Evolutionary conservation across 23 tunicate species (phyloP).

Genomic region (Styela plicata): DNA sequence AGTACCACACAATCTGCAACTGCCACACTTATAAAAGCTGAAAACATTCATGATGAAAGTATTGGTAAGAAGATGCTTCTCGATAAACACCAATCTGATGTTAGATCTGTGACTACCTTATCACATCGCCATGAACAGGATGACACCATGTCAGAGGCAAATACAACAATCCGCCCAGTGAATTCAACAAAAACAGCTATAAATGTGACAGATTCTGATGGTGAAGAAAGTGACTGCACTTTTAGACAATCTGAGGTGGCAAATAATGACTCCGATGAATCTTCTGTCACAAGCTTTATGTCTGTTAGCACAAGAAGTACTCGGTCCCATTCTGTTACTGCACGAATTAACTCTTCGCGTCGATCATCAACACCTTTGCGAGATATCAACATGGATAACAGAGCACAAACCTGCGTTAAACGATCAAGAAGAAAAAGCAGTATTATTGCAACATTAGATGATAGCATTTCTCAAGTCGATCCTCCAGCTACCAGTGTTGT

Average conservation of each 20-base stretch:
- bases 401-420: not conserved
- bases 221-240: not conserved
- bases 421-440: slow-evolving; percentile 2
- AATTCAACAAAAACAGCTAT: not conserved
- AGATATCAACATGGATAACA: not conserved
- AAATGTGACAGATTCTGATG: not conserved
- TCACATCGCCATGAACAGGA: slow-evolving; percentile 1
- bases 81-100: slow-evolving; percentile 14
- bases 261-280: not conserved
- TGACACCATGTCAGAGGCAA: not conserved
- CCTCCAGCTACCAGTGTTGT: slow-evolving; percentile 41
- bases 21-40: not conserved
- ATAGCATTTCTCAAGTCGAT: not conserved
- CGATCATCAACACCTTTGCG: slow-evolving; percentile 74
- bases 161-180: not conserved
- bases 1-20: not conserved
- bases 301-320: slow-evolving; percentile 27
- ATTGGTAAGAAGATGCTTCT: slow-evolving; percentile 14
- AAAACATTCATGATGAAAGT: not conserved
- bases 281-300: slow-evolving; percentile 32
- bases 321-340: slow-evolving; percentile 17
- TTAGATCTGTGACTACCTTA: not conserved
- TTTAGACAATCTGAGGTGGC: slow-evolving; percentile 22
- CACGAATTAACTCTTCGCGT: slow-evolving; percentile 40
- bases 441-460: not conserved